These are phyloP conservation scores for Xyrichtys novacula DNA, from an alignment of 2,797 vertebrate species.

Conservation along the genomic window DNA sequence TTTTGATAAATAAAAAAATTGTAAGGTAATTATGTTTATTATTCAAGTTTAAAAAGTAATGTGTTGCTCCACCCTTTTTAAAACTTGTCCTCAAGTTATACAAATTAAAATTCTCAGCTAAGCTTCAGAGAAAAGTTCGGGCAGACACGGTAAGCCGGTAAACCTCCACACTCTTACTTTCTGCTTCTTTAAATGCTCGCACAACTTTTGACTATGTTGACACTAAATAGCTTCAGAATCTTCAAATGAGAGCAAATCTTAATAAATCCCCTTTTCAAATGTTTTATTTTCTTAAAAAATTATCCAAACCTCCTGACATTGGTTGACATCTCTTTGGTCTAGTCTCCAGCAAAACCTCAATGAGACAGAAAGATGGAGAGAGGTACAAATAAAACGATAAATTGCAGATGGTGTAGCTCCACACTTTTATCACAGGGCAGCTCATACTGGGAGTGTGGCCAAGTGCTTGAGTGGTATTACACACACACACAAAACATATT, in stretches of 20 bases:
- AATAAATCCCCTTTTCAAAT: not conserved
- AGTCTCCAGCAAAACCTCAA: slow-evolving; percentile 23
- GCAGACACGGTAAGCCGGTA: not conserved
- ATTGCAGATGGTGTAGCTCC: slow-evolving; percentile 45
- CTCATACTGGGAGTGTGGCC: slow-evolving; percentile 15
- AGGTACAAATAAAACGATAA: slow-evolving; percentile 31
- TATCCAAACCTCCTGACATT: not conserved
- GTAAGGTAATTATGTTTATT: no score
- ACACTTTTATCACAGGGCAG: slow-evolving; percentile 7
- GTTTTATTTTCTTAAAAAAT: no score
- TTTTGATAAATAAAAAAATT: no score
- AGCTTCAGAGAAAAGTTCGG: not conserved
- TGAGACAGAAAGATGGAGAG: not conserved
- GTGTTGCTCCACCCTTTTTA: no score
- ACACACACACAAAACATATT: slow-evolving; percentile 20
- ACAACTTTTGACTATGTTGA: not conserved
- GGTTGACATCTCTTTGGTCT: not conserved
- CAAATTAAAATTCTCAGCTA: not conserved
- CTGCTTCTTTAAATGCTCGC: not conserved
- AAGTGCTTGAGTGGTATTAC: slow-evolving; percentile 33
- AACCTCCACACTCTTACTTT: not conserved
- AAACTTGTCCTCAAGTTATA: not conserved
- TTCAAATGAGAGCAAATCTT: not conserved
- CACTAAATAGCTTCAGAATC: not conserved
- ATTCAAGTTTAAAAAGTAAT: no score